These are phyloP conservation scores for Polydesmus complanatus DNA, from an alignment of 2,888 invertebrate species.

Conservation along the genomic window DNA sequence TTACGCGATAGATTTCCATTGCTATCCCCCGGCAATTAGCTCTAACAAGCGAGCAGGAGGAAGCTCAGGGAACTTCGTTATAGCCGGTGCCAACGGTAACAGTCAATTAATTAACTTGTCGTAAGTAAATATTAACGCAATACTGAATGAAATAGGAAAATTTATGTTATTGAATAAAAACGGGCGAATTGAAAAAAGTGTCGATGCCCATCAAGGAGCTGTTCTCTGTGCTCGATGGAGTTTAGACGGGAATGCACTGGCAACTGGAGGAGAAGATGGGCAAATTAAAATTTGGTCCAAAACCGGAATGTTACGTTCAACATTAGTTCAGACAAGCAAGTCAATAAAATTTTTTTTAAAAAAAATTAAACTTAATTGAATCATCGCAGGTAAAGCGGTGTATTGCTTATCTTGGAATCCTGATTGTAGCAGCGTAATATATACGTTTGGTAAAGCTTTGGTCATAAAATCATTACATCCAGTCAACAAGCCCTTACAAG, in stretches of 20 bases:
- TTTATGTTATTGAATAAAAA: conserved; percentile 76
- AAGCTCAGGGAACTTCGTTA: conserved; percentile 61
- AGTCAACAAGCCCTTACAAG: conserved; percentile 40
- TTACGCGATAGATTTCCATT: conserved; percentile 79
- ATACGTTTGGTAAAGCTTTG: conserved; percentile 41
- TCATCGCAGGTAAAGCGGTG: conserved; percentile 44
- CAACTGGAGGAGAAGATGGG: conserved; percentile 95
- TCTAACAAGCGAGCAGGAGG: conserved; percentile 23
- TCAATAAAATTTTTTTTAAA: background rate
- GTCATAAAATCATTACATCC: conserved; percentile 45
- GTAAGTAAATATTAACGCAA: background rate
- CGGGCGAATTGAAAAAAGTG: conserved; percentile 81
- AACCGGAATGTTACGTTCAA: conserved; percentile 82
- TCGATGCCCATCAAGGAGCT: conserved; percentile 77
- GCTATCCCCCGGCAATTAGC: conserved; percentile 47
- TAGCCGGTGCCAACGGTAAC: conserved; percentile 74
- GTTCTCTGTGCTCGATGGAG: conserved; percentile 84
- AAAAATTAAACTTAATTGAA: background rate
- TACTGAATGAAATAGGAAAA: conserved; percentile 40
- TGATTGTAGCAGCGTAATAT: conserved; percentile 42
- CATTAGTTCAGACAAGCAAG: conserved; percentile 62
- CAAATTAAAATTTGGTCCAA: conserved; percentile 93
- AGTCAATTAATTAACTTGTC: background rate
- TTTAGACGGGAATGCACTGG: conserved; percentile 82
- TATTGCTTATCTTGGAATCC: conserved; percentile 66